These are phyloP conservation scores for Vireo griseus DNA, from an alignment of 2,797 vertebrate species.

Conservation along the genomic window DNA sequence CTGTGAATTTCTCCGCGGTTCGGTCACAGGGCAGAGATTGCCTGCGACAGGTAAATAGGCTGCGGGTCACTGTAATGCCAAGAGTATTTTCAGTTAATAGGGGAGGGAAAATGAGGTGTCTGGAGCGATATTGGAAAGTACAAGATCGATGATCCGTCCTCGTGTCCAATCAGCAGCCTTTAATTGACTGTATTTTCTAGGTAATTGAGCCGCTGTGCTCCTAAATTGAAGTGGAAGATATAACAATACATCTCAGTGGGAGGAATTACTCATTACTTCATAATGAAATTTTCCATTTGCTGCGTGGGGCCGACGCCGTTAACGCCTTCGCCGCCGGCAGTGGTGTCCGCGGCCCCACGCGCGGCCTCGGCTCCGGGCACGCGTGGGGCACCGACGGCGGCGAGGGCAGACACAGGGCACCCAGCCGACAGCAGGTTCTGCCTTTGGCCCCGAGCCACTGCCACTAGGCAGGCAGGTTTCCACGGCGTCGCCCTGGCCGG, in stretches of 20 bases:
- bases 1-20: conserved; percentile 55
- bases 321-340: conserved; percentile 3
- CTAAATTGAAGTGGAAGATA: conserved; percentile 84
- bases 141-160: conserved; percentile 89
- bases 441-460: background rate
- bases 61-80: conserved; percentile 81
- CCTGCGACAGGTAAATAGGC: conserved; percentile 92
- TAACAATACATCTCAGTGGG: conserved; percentile 80
- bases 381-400: background rate
- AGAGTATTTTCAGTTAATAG: conserved; percentile 92
- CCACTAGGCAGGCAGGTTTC: background rate
- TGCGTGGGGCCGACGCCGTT: conserved; percentile 48
- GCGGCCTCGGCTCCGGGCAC: background rate
- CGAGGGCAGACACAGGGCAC: background rate
- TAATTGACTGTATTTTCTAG: conserved; percentile 92
- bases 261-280: conserved; percentile 79
- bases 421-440: background rate
- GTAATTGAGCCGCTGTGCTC: conserved; percentile 81
- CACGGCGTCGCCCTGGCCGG: background rate
- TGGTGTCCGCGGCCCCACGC: background rate
- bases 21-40: conserved; percentile 77
- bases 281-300: conserved; percentile 80
- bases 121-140: conserved; percentile 88
- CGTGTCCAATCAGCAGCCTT: conserved; percentile 87
- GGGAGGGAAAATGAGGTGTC: conserved; percentile 90